Evolutionary conservation across 2,888 invertebrate genomes (phyloP).

Genomic region (Geophilus truncorum): DNA sequence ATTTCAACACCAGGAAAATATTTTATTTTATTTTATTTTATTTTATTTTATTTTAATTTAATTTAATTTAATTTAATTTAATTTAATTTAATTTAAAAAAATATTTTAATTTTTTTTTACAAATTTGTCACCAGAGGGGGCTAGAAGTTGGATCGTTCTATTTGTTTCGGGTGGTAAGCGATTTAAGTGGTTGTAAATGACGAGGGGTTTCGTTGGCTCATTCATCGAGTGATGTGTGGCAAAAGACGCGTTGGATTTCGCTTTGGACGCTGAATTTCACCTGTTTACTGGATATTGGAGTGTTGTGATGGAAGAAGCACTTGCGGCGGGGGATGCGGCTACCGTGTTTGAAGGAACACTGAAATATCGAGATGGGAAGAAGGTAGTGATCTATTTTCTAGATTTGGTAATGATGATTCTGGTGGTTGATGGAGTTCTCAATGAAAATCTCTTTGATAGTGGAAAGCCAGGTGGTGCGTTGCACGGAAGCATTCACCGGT

Average conservation of each 20-base stretch:
- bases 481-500: neutral
- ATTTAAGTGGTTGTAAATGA: too few relatives aligned
- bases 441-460: too few relatives aligned
- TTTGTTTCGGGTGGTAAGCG: neutral
- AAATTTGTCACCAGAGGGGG: neutral
- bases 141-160: neutral
- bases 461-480: neutral
- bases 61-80: neutral
- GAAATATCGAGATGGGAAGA: constrained; percentile 48
- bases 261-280: neutral
- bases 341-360: constrained; percentile 46
- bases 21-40: too few relatives aligned
- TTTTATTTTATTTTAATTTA: too few relatives aligned
- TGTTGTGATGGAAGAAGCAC: neutral
- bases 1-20: too few relatives aligned
- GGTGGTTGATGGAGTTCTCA: neutral
- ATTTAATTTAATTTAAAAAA: neutral
- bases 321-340: constrained; percentile 39
- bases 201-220: neutral
- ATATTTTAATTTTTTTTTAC: neutral
- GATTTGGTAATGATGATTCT: neutral
- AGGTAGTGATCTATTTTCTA: constrained; percentile 43
- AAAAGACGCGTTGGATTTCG: neutral
- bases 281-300: neutral
- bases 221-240: neutral